Percentiles rank a stretch among this genome's conserved stretches.
These are phyloP conservation scores for Equus quagga DNA, from an alignment of 2,113 vertebrate species.

Conservation along the genomic window DNA sequence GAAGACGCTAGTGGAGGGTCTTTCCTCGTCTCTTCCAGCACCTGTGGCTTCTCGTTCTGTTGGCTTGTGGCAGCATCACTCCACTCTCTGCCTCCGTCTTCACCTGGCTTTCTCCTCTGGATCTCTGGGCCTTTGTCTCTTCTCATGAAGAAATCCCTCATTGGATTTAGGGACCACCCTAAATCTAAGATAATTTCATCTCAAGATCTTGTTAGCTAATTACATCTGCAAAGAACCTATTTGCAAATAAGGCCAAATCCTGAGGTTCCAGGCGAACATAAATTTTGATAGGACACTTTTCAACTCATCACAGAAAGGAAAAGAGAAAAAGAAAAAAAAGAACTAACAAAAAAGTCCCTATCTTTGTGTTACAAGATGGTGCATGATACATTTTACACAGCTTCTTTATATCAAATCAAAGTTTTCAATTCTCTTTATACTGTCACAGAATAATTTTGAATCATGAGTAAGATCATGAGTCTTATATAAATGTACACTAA, in stretches of 20 bases:
- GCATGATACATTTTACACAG: background rate
- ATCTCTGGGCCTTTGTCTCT: background rate
- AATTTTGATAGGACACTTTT: background rate
- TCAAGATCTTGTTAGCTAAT: background rate
- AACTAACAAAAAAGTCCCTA: background rate
- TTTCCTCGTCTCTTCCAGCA: background rate
- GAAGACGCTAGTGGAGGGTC: no score
- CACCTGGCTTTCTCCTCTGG: background rate
- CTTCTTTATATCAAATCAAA: background rate
- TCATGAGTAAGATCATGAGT: background rate
- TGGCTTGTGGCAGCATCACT: rapidly evolving
- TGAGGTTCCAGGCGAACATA: background rate
- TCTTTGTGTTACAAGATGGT: background rate
- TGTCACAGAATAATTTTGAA: background rate
- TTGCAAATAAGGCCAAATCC: background rate
- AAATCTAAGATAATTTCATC: background rate
- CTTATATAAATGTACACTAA: background rate
- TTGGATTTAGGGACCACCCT: background rate
- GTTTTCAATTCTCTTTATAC: background rate
- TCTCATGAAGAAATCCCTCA: background rate
- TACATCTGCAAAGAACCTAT: background rate
- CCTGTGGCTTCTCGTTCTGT: background rate
- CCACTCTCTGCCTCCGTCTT: no score
- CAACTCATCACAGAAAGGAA: background rate
- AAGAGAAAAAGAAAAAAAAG: background rate